Evolutionary conservation across 2,797 vertebrate genomes (phyloP), one percentile per base, ranked within the genome.

Genomic region (Erethizon dorsatum): DNA sequence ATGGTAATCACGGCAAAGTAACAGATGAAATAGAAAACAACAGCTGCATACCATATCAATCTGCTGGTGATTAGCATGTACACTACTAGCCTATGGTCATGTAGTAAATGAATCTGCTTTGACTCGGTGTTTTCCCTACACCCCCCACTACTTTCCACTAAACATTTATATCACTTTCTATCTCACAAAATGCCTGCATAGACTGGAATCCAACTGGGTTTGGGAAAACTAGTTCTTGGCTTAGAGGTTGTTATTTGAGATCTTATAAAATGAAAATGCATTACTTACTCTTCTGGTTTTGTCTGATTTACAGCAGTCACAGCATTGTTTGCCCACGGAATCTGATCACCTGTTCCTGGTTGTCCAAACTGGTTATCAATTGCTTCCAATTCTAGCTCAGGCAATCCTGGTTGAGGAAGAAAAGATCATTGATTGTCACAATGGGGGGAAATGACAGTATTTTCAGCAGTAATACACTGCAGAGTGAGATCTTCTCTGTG

Each of bases 211-310:
- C 31, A 95, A 31, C 26, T 17, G 45, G 13, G 13, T 83, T 65
- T 88, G 75, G 79, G 47, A 89, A 94, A 94, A 90, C 52, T 20
- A 82, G 61, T 83, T 88, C 78, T 94, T 90, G 86, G 52, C 28
- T 95, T 65, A 86, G 41, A 96, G 92, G 67, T 4, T 90, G 69
- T 47, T 91, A 95, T 92, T 14, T 94, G 61, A 67, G 65, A 93
- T 17, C 61, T 65, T 65, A 69, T 79, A 84, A 97, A 95, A 90
- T 59, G 0, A 41, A 93, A 91, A 5, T 0, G 9, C 73, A 15
- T 59, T 94, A 99, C 99, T 99, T 98, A 99, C 99, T 99, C 99
- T 97, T 99, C 99, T 37, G 99, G 99, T 84, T 99, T 99, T 92
- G 98, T 98, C 88, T 99, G 99, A 73, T 98, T 98, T 95, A 99